phyloP scores from a whole-genome alignment of 2,113 vertebrate genomes.

The Chelonoidis abingdonii region DNA sequence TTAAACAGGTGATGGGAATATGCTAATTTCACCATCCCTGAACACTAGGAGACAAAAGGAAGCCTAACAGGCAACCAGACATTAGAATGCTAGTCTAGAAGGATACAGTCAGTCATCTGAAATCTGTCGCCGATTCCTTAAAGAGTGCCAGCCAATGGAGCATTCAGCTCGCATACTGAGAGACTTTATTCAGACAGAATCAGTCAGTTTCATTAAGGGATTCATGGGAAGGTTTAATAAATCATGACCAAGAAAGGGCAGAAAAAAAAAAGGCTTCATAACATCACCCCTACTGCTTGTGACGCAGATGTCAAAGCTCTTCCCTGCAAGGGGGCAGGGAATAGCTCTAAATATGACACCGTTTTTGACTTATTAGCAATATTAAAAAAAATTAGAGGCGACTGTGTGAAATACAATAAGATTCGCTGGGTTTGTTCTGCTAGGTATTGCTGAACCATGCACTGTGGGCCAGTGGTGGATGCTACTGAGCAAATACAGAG shows the following conservation, averaged over 20 bases:
- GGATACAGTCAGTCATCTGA: accelerated
- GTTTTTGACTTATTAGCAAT: not conserved
- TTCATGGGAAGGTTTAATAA: not conserved
- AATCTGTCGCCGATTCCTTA: not conserved
- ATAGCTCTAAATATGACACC: not conserved
- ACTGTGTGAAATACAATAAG: not conserved
- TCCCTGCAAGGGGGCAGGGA: not conserved
- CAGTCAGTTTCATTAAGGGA: not conserved
- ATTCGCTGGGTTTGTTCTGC: no score
- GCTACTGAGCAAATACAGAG: not conserved
- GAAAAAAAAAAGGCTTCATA: accelerated
- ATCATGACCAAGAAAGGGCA: not conserved
- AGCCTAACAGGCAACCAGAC: not conserved
- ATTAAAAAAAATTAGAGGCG: not conserved
- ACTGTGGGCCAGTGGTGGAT: not conserved
- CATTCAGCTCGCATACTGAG: not conserved
- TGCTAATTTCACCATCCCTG: accelerated
- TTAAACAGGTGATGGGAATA: not conserved
- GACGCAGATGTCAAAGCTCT: accelerated
- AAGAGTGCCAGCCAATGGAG: not conserved
- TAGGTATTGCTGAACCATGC: not conserved
- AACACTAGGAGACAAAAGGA: not conserved
- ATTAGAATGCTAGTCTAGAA: not conserved
- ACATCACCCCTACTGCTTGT: accelerated
- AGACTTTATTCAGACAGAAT: not conserved